A percentile compares a stretch with the other conserved stretches of the same genome.
phyloP scores from a whole-genome alignment of 2,113 vertebrate genomes.

The Nansenia antarctica region DNA sequence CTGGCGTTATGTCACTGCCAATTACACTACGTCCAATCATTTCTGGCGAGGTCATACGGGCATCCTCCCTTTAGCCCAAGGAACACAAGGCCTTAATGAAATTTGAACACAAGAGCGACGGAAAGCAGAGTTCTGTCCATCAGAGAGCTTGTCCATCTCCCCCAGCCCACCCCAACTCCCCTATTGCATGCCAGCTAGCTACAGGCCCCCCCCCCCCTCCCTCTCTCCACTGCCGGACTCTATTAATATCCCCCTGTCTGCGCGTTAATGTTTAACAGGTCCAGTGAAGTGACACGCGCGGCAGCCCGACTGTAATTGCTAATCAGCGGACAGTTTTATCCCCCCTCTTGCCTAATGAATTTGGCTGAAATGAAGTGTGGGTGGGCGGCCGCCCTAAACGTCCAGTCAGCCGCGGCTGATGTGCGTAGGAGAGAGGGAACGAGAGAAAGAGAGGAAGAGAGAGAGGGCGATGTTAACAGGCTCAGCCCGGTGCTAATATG shows the following conservation, averaged over 20 bases:
- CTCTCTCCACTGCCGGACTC: conserved; percentile 58
- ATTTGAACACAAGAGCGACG: conserved; percentile 44
- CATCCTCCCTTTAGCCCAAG: conserved; percentile 23
- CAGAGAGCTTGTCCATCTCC: conserved; percentile 11
- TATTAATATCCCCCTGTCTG: conserved; percentile 73
- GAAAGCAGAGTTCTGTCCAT: conserved; percentile 45
- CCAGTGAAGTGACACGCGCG: conserved; percentile 74
- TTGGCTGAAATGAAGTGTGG: conserved; percentile 72
- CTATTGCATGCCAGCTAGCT: conserved; percentile 1
- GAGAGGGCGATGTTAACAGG: not conserved
- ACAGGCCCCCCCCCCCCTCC: conserved; percentile 6
- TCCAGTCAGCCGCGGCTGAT: conserved; percentile 64
- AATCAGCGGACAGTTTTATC: conserved; percentile 78
- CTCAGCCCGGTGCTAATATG: not conserved
- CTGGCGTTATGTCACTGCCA: conserved; percentile 37
- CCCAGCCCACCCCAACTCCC: conserved; percentile 14
- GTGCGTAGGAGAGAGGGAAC: conserved; percentile 59
- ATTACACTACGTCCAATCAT: conserved; percentile 36
- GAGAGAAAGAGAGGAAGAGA: not conserved
- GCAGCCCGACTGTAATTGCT: conserved; percentile 73
- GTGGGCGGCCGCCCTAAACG: conserved; percentile 61
- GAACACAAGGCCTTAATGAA: conserved; percentile 56
- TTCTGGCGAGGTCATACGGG: conserved; percentile 22
- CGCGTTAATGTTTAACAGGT: conserved; percentile 74
- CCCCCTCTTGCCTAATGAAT: conserved; percentile 71